A percentile compares a stretch with the other conserved stretches of the same genome.
These are phyloP conservation scores for Archocentrus centrarchus DNA, from an alignment of 2,113 vertebrate genomes.

Conservation along the genomic window DNA sequence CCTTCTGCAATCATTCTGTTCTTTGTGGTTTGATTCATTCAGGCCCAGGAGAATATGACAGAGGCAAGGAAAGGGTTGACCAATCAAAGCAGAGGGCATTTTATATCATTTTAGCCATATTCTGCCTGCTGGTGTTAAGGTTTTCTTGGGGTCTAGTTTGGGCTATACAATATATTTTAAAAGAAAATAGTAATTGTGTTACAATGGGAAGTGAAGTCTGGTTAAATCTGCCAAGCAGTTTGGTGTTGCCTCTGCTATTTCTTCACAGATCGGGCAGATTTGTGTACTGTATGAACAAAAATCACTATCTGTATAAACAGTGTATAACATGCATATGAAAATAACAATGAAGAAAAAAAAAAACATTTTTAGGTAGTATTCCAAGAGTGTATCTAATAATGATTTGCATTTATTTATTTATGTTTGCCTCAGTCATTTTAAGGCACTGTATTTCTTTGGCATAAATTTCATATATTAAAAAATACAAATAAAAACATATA, in stretches of 20 bases:
- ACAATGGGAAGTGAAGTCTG: fast-evolving
- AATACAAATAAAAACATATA: background rate
- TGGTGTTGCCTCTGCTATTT: slow-evolving; percentile 17
- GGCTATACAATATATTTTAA: fast-evolving
- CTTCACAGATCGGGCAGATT: background rate
- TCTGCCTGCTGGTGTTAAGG: background rate
- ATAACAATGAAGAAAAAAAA: background rate
- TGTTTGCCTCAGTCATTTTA: background rate
- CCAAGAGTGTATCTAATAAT: background rate
- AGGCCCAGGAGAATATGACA: background rate
- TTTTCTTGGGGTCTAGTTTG: fast-evolving
- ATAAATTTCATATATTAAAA: background rate
- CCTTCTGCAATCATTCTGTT: background rate
- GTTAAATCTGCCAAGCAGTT: background rate
- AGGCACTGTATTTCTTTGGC: background rate
- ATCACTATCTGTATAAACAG: background rate
- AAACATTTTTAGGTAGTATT: too few species aligned
- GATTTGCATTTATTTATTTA: too few species aligned
- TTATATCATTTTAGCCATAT: background rate
- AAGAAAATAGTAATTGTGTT: background rate
- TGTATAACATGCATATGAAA: background rate
- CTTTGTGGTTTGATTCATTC: slow-evolving; percentile 4
- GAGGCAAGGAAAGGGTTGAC: background rate
- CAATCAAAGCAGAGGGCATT: slow-evolving; percentile 17
- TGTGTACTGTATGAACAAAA: background rate